Conservation (phyloP, 2,113 vertebrate species). For the Rafetus swinhoei region DNA sequence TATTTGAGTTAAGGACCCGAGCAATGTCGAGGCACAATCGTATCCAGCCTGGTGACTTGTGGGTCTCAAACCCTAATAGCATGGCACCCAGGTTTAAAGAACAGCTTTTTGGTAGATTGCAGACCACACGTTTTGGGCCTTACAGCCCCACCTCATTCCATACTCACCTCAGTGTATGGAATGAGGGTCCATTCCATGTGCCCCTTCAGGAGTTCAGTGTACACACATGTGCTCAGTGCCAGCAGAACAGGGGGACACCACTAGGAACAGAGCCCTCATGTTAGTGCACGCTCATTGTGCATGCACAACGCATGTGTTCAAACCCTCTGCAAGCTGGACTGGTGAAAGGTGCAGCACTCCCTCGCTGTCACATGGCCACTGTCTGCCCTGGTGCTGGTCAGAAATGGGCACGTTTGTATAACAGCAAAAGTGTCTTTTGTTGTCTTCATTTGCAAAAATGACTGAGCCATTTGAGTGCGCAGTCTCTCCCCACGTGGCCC, state of each 20-base stretch:
- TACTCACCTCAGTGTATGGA: neutral
- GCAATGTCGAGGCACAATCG: neutral
- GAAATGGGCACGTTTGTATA: neutral
- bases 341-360: neutral
- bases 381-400: constrained; percentile 13
- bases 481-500: constrained; percentile 24
- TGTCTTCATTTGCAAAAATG: constrained; percentile 19
- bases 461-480: neutral
- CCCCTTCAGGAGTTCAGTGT: neutral
- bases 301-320: neutral
- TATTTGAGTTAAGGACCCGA: too few species aligned
- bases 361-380: neutral
- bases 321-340: neutral
- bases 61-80: neutral
- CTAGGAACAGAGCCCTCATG: neutral
- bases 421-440: neutral
- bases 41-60: neutral
- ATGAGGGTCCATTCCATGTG: neutral
- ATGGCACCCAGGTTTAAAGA: neutral
- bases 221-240: neutral
- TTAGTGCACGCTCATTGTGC: neutral
- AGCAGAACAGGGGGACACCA: neutral
- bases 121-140: neutral
- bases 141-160: neutral
- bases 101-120: neutral